These are phyloP conservation scores for Drosophila multiciliata DNA, from an alignment of 2,888 invertebrate species.

Conservation along the genomic window DNA sequence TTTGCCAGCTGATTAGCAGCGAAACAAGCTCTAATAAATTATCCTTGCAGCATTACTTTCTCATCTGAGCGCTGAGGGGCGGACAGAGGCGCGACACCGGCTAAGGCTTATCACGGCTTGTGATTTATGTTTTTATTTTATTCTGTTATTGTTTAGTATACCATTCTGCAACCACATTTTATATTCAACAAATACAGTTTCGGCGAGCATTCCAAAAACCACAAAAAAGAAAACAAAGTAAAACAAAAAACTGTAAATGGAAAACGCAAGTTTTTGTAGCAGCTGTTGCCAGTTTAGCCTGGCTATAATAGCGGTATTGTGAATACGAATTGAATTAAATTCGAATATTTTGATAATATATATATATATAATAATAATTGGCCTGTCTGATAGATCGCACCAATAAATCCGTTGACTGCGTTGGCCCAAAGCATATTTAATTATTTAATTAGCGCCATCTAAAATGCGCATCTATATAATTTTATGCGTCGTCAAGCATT, in stretches of 20 bases:
- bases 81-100: constrained; percentile 11
- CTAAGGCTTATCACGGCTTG: constrained; percentile 6
- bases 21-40: constrained; percentile 38
- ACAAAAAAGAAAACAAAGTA: constrained; percentile 7
- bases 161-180: constrained; percentile 7
- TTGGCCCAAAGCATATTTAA: constrained; percentile 76
- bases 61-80: constrained; percentile 48
- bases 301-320: neutral
- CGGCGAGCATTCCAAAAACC: constrained; percentile 36
- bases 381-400: constrained; percentile 63
- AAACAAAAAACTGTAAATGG: constrained; percentile 14
- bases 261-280: constrained; percentile 17
- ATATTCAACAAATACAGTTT: constrained; percentile 29
- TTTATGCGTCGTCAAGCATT: constrained; percentile 78
- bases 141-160: constrained; percentile 7
- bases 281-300: constrained; percentile 39
- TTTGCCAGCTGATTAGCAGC: constrained; percentile 39
- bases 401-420: constrained; percentile 64
- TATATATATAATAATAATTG: constrained; percentile 65
- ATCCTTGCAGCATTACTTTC: constrained; percentile 56
- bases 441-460: constrained; percentile 82
- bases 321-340: constrained; percentile 20
- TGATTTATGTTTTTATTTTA: constrained; percentile 48
- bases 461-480: constrained; percentile 78
- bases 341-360: constrained; percentile 22